Evolutionary conservation across 1,140 invertebrate species (phyloP), one percentile per base, ranked within the genome.

Genomic region (Drosophila murphyi): DNA sequence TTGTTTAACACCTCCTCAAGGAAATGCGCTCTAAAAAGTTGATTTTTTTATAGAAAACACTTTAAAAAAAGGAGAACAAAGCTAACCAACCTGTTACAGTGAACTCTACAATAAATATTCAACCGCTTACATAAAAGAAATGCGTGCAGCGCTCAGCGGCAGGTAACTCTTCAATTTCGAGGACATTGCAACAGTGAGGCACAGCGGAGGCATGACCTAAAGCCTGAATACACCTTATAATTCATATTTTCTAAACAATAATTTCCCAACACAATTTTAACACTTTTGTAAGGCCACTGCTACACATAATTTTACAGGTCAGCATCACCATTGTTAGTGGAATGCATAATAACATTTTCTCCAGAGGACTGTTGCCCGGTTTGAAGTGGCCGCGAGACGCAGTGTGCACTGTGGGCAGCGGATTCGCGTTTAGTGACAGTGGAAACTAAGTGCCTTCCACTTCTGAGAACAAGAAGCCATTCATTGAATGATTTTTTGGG

Each of bases 231-330:
- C 31, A 74, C 50, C 75, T 77, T 77, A 71, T 69, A 77, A 77
- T 77, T 69, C 75, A 77, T 77, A 77, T 77, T 77, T 77, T 64
- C 71, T 12, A 77, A 77, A 77, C 71, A 74, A 7, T 5, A 56
- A 72, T 72, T 67, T 51, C 43, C 51, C 35, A 52, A 73, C 56
- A 43, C 43, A 68, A 67, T 54, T 69, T 77, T 74, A 77, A 77
- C 75, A 77, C 75, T 77, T 77, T 74, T 77, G 74, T 76, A 62
- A 8, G 4, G 35, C 56, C 50, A 45, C 56, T 56, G 48, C 20
- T 12, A 39, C 8, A 32, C 43, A 73, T 77, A 43, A 73, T 74
- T 77, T 68, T 43, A 12, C 32, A 35, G 56, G 50, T 61, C 67
- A 59, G 34, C 61, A 56, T 57, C 37, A 52, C 59, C 35, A 59